Conservation (phyloP, 2,888 invertebrate species). For the Synanthedon myopaeformis region DNA sequence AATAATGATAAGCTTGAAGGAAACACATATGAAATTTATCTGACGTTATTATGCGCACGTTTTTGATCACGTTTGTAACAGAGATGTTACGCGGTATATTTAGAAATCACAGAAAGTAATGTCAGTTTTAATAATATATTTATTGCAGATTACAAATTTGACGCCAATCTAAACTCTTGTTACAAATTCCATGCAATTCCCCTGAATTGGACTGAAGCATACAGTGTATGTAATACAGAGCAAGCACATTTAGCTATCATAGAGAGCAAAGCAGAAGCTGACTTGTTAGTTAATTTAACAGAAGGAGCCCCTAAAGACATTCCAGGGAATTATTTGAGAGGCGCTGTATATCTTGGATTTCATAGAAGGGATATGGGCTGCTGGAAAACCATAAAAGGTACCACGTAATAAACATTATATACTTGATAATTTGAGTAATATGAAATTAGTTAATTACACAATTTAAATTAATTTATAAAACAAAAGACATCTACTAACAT, state of each 20-base stretch:
- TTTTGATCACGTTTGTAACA: not conserved
- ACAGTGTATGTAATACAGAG: constrained; percentile 32
- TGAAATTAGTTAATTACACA: too few relatives aligned
- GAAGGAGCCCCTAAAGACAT: constrained; percentile 23
- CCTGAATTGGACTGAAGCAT: constrained; percentile 40
- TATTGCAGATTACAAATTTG: constrained; percentile 34
- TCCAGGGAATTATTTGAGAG: constrained; percentile 14
- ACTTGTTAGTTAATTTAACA: constrained; percentile 25
- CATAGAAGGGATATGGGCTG: constrained; percentile 16
- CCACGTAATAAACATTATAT: too few relatives aligned
- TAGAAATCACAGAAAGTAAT: too few relatives aligned
- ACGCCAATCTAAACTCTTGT: constrained; percentile 26
- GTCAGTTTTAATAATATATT: not conserved
- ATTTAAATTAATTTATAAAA: too few relatives aligned
- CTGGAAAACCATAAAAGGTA: constrained; percentile 37
- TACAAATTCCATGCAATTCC: constrained; percentile 44
- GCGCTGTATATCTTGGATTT: constrained; percentile 12
- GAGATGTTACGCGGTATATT: not conserved
- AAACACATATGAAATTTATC: not conserved
- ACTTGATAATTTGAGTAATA: too few relatives aligned
- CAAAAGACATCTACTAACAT: too few relatives aligned
- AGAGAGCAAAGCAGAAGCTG: constrained; percentile 31
- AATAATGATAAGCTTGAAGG: too few relatives aligned
- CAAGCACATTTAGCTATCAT: constrained; percentile 39
- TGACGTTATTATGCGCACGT: not conserved